Conservation (phyloP, 2,113 vertebrate species). For the Oryzias melastigma region DNA sequence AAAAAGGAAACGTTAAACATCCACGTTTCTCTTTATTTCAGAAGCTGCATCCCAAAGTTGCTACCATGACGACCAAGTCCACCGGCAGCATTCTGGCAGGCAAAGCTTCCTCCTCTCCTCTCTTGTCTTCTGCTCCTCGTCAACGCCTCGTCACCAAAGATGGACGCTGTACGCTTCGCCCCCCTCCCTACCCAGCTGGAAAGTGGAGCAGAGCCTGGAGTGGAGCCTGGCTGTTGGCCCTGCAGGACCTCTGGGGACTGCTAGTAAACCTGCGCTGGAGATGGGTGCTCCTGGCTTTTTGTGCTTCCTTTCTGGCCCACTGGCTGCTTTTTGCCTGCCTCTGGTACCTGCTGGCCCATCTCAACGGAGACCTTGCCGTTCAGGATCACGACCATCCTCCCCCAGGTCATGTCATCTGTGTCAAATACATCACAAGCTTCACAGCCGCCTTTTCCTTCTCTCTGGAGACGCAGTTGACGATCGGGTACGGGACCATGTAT, state of each 20-base stretch:
- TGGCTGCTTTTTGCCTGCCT: constrained; percentile 96
- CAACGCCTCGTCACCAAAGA: constrained; percentile 92
- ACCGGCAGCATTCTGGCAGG: constrained; percentile 67
- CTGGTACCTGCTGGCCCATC: constrained; percentile 93
- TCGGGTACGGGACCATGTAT: constrained; percentile 98
- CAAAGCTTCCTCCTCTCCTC: constrained; percentile 81
- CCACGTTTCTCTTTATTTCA: constrained; percentile 31
- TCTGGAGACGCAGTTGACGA: constrained; percentile 96
- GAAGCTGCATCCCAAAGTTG: constrained; percentile 4
- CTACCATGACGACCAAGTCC: constrained; percentile 68
- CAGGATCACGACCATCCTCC: constrained; percentile 87
- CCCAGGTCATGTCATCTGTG: constrained; percentile 91
- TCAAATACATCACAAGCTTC: constrained; percentile 95
- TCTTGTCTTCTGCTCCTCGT: constrained; percentile 74
- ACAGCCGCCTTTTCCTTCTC: constrained; percentile 97
- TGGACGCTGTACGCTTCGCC: constrained; percentile 81
- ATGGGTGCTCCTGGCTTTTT: constrained; percentile 94
- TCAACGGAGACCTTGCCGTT: constrained; percentile 93
- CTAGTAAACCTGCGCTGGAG: constrained; percentile 94
- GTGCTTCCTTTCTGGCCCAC: constrained; percentile 90
- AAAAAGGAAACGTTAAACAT: neutral
- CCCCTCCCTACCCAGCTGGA: constrained; percentile 39
- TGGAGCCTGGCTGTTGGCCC: constrained; percentile 78
- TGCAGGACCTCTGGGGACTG: constrained; percentile 92
- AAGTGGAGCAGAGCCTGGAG: constrained; percentile 61